Evolutionary conservation across 2,797 vertebrate genomes (phyloP), one percentile per base, ranked within the genome.

Genomic region (Bucorvus abyssinicus): DNA sequence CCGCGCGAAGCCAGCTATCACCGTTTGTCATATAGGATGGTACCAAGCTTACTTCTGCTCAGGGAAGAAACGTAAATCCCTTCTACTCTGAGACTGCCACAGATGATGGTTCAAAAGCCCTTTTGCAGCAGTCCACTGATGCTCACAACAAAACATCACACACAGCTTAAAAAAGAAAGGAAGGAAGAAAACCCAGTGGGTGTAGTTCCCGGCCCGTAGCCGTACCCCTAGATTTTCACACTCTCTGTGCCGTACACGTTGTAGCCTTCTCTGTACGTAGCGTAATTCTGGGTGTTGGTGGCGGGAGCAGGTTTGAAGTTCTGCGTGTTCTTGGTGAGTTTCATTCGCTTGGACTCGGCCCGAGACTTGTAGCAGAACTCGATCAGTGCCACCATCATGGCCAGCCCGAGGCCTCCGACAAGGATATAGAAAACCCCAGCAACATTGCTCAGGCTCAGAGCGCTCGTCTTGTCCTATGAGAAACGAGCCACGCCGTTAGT

Each of bases 351-450:
- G 98, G 99, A 98, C 98, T 99, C 99, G 95, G 99, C 99, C 90
- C 99, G 98, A 93, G 99, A 99, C 98, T 99, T 99, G 99, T 99
- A 99, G 99, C 99, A 99, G 98, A 99, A 99, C 98, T 99, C 99
- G 98, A 99, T 99, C 97, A 99, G 98, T 92, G 99, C 99, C 98
- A 99, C 99, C 99, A 99, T 99, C 99, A 99, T 99, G 98, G 99
- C 99, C 96, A 99, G 98, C 97, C 99, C 99, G 93, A 99, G 99
- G 97, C 99, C 99, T 97, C 99, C 99, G 56, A 99, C 99, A 96
- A 99, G 99, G 98, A 99, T 99, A 98, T 99, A 99, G 99, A 99
- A 99, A 98, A 99, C 99, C 81, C 99, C 99, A 84, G 99, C 99
- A 96, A 99, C 99, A 98, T 99, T 99, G 98, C 99, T 99, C 97